Evolutionary conservation across 2,797 vertebrate species (phyloP).

Genomic region (Rachycentron canadum): DNA sequence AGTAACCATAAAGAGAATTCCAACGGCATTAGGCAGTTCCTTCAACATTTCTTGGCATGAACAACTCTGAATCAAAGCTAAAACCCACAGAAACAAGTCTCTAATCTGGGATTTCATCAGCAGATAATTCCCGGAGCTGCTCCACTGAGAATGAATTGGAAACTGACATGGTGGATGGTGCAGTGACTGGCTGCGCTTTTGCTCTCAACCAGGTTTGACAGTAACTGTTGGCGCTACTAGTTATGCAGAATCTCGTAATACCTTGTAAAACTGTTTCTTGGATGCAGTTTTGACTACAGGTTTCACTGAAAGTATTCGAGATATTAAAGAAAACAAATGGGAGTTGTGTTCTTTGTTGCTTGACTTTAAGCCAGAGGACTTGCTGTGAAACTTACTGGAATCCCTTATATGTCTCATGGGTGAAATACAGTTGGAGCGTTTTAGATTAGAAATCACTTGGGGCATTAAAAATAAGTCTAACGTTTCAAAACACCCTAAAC

Average conservation of each 20-base stretch:
- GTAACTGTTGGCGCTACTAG: constrained; percentile 38
- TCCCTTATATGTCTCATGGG: constrained; percentile 34
- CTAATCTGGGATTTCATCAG: constrained; percentile 69
- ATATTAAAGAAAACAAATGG: constrained; percentile 38
- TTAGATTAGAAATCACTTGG: constrained; percentile 42
- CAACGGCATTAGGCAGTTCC: constrained; percentile 36
- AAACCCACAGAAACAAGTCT: constrained; percentile 60
- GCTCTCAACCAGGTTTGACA: constrained; percentile 53
- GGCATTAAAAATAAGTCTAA: constrained; percentile 51
- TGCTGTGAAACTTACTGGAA: constrained; percentile 15
- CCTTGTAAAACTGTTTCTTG: constrained; percentile 55
- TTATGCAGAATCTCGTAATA: constrained; percentile 47
- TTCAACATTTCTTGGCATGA: constrained; percentile 50
- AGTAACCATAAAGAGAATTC: constrained; percentile 47
- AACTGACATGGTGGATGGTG: constrained; percentile 66
- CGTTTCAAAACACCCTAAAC: constrained; percentile 52
- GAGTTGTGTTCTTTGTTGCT: constrained; percentile 32
- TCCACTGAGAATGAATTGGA: constrained; percentile 67
- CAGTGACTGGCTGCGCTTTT: constrained; percentile 46
- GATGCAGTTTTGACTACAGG: constrained; percentile 22
- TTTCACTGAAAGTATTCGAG: constrained; percentile 21
- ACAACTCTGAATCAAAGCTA: constrained; percentile 51
- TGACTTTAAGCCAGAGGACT: constrained; percentile 26
- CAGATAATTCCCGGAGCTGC: constrained; percentile 69
- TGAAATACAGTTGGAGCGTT: constrained; percentile 30